Conservation (phyloP, 2,797 vertebrate genomes). For the Chaetodon trifasciatus region DNA sequence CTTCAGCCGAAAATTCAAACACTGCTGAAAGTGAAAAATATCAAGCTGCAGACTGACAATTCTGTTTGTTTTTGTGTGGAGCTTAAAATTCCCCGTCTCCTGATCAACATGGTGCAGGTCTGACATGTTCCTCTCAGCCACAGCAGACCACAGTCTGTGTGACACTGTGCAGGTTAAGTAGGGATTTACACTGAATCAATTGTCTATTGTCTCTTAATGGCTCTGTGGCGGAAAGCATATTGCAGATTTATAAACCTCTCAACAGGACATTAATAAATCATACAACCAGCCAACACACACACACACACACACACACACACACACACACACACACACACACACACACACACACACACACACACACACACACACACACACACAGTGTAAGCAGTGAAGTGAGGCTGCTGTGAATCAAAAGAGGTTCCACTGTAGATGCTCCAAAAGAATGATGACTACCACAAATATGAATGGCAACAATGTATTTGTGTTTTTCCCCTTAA, state of each 20-base stretch:
- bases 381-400: neutral
- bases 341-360: constrained; percentile 11
- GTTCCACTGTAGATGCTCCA: neutral
- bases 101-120: constrained; percentile 33
- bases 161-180: constrained; percentile 76
- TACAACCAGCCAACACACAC: constrained; percentile 47
- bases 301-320: constrained; percentile 19
- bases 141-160: constrained; percentile 27
- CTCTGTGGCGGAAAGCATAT: constrained; percentile 69
- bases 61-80: neutral
- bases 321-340: constrained; percentile 32
- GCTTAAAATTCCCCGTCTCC: constrained; percentile 12
- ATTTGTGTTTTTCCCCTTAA: no score
- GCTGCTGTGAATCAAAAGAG: constrained; percentile 7
- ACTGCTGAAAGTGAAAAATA: neutral
- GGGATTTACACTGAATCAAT: constrained; percentile 82
- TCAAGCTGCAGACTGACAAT: neutral
- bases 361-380: constrained; percentile 30
- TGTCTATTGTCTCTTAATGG: constrained; percentile 81
- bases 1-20: neutral
- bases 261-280: constrained; percentile 77
- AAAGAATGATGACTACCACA: constrained; percentile 15
- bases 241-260: constrained; percentile 80
- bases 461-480: neutral
- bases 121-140: constrained; percentile 27